Evolutionary conservation across 2,113 vertebrate species (phyloP).

Genomic region (Scophthalmus maximus): DNA sequence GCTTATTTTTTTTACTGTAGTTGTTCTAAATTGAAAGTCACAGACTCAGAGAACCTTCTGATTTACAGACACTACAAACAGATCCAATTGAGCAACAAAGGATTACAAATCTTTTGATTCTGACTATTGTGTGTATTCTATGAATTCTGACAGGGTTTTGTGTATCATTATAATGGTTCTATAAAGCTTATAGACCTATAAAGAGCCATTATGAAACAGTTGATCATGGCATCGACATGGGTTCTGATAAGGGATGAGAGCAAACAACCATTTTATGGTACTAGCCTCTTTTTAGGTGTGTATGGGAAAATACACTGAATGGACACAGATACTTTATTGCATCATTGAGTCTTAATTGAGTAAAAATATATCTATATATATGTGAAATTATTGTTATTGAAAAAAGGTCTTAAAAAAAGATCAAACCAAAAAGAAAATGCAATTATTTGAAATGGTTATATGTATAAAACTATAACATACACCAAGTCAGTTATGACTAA

Average conservation of each 20-base stretch:
- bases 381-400: constrained; percentile 9
- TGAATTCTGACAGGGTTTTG: constrained; percentile 17
- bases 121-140: constrained; percentile 22
- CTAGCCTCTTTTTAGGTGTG: background rate
- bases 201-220: constrained; percentile 5
- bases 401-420: constrained; percentile 5
- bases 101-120: background rate
- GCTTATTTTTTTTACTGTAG: background rate
- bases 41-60: constrained; percentile 2
- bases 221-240: no score
- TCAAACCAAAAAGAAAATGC: background rate
- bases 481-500: background rate
- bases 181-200: background rate
- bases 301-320: constrained; percentile 15
- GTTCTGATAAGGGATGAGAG: background rate
- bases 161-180: constrained; percentile 11
- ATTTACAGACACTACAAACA: constrained; percentile 21
- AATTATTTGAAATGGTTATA: constrained; percentile 3
- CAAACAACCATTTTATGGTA: constrained; percentile 8
- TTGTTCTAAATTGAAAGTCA: constrained; percentile 12
- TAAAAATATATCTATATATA: constrained; percentile 2
- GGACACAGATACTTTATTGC: constrained; percentile 8
- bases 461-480: background rate
- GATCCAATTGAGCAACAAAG: constrained; percentile 37
- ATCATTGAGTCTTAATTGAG: constrained; percentile 14